Evolutionary conservation across 2,888 invertebrate genomes (phyloP).

Genomic region (Mimas tiliae): DNA sequence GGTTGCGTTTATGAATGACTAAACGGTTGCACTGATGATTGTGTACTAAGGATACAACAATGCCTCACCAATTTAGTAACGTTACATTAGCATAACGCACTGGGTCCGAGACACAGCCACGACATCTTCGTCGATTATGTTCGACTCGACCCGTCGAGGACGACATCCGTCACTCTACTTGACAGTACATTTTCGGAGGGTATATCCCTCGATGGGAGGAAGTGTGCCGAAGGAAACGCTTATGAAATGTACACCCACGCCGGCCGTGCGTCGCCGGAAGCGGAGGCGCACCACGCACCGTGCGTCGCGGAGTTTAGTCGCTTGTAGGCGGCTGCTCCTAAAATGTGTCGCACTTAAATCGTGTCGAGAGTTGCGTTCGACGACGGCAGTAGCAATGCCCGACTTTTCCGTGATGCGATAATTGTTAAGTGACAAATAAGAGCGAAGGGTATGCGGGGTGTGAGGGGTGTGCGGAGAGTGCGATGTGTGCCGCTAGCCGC

Average conservation of each 20-base stretch:
- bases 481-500: slow-evolving; percentile 43
- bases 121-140: neutral
- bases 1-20: slow-evolving; percentile 47
- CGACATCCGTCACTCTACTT: neutral
- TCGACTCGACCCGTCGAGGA: neutral
- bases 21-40: slow-evolving; percentile 42
- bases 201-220: slow-evolving; percentile 61
- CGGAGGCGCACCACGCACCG: slow-evolving; percentile 65
- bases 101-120: slow-evolving; percentile 55
- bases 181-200: slow-evolving; percentile 34
- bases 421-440: slow-evolving; percentile 47
- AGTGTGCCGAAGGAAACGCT: slow-evolving; percentile 72
- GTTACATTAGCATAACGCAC: slow-evolving; percentile 56
- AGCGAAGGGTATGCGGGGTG: slow-evolving; percentile 53
- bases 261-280: slow-evolving; percentile 62
- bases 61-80: slow-evolving; percentile 60
- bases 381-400: slow-evolving; percentile 42
- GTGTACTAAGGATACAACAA: slow-evolving; percentile 55
- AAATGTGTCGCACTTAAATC: slow-evolving; percentile 8
- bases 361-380: slow-evolving; percentile 27
- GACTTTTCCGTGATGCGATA: neutral
- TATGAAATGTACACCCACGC: slow-evolving; percentile 75
- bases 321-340: slow-evolving; percentile 51
- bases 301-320: slow-evolving; percentile 39
- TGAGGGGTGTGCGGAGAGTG: slow-evolving; percentile 42